These are phyloP conservation scores for Aspidiotus rigidus DNA, from an alignment of 2,888 invertebrate species.

Conservation along the genomic window DNA sequence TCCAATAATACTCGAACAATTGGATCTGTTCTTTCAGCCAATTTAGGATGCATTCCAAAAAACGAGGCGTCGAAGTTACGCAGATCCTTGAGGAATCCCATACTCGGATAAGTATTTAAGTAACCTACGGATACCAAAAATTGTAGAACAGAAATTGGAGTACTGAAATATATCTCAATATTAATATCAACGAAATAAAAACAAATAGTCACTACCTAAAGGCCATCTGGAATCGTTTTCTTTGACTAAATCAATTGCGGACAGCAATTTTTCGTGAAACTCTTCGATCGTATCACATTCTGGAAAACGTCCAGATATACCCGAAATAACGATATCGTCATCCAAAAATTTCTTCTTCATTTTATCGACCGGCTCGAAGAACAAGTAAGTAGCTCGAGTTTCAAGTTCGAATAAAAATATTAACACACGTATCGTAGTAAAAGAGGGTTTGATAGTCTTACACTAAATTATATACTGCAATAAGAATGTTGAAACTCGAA, in stretches of 20 bases:
- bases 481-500: too few species aligned
- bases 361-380: too few species aligned
- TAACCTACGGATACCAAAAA: constrained; percentile 12
- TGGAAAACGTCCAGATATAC: constrained; percentile 74
- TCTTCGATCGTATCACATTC: constrained; percentile 83
- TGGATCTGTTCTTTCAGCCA: constrained; percentile 44
- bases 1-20: constrained; percentile 48
- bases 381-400: too few species aligned
- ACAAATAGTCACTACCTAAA: constrained; percentile 48
- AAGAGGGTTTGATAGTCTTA: too few species aligned
- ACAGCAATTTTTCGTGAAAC: constrained; percentile 80
- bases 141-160: background rate
- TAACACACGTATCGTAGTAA: too few species aligned
- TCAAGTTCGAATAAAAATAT: too few species aligned
- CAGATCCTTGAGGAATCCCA: constrained; percentile 52
- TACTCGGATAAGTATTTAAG: constrained; percentile 44
- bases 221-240: constrained; percentile 84
- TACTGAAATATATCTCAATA: background rate
- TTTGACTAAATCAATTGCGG: constrained; percentile 77
- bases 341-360: constrained; percentile 8
- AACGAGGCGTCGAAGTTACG: constrained; percentile 42
- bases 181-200: too few species aligned
- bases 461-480: too few species aligned
- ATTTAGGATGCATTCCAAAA: constrained; percentile 42
- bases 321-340: constrained; percentile 58